Evolutionary conservation across 2,888 invertebrate species (phyloP).

Genomic region (Ypsolopha scabrella): DNA sequence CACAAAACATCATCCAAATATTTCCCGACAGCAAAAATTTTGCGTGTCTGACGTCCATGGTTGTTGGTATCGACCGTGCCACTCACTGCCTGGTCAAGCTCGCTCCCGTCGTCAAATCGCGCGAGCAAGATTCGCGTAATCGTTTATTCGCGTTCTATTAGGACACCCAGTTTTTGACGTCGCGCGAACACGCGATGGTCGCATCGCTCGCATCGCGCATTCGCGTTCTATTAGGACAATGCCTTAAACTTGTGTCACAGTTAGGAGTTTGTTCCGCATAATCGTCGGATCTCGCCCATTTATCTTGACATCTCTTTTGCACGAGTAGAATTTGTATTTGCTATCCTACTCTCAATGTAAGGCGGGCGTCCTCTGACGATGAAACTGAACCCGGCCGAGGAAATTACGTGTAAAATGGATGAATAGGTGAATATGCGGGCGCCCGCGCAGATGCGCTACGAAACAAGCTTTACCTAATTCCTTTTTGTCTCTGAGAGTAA

Average conservation of each 20-base stretch:
- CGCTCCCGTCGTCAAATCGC: constrained; percentile 9
- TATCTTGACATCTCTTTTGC: too few relatives aligned
- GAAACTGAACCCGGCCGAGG: too few relatives aligned
- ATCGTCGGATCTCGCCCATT: too few relatives aligned
- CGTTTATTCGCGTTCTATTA: constrained; percentile 5
- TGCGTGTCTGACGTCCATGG: constrained; percentile 8
- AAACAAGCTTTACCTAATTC: too few relatives aligned
- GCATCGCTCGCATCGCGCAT: constrained; percentile 2
- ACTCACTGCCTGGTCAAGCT: constrained; percentile 5
- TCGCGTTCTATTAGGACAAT: constrained; percentile 1
- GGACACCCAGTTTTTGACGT: neutral
- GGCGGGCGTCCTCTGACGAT: too few relatives aligned
- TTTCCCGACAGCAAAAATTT: constrained; percentile 8
- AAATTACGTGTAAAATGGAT: too few relatives aligned
- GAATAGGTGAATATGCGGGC: too few relatives aligned
- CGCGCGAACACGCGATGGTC: constrained; percentile 4
- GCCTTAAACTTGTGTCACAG: constrained; percentile 15
- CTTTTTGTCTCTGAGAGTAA: too few relatives aligned
- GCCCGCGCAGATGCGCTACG: too few relatives aligned
- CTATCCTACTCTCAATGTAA: too few relatives aligned
- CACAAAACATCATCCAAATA: constrained; percentile 9
- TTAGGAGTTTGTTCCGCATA: too few relatives aligned
- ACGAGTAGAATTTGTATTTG: too few relatives aligned
- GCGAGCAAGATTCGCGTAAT: constrained; percentile 8
- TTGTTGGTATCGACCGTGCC: constrained; percentile 4